A percentile compares a stretch with the other conserved stretches of the same genome.
Evolutionary conservation across 35 echinoderm and acorn worm genomes (phyloP).

Genomic region (Eucidaris tribuloides): DNA sequence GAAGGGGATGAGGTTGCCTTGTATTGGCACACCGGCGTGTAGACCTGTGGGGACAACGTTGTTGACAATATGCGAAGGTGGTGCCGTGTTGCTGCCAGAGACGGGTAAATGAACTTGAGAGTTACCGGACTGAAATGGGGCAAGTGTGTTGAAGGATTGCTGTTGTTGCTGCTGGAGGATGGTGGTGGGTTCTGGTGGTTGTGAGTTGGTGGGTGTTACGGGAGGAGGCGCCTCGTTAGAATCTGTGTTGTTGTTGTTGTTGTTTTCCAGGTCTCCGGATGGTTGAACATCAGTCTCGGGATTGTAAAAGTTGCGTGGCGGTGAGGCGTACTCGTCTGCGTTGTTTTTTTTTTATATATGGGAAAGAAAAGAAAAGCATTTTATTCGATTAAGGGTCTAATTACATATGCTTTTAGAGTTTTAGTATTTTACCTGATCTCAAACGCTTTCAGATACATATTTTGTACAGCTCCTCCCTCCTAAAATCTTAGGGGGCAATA

Average conservation of each 20-base stretch:
- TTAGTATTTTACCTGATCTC: too few species aligned
- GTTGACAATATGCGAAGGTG: not conserved
- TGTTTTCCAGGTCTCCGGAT: not conserved
- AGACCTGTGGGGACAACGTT: not conserved
- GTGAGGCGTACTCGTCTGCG: not conserved
- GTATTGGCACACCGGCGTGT: not conserved
- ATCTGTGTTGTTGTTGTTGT: not conserved
- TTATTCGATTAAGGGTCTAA: too few species aligned
- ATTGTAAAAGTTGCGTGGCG: not conserved
- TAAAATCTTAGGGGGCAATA: too few species aligned
- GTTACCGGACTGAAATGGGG: not conserved
- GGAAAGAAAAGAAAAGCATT: too few species aligned
- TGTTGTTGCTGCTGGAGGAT: slow-evolving; percentile 13
- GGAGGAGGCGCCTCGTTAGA: not conserved
- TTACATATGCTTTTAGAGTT: too few species aligned
- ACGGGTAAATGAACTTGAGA: not conserved
- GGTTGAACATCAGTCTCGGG: not conserved
- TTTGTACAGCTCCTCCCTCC: too few species aligned
- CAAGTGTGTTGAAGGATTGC: not conserved
- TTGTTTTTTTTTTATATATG: too few species aligned
- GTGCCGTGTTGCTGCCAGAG: not conserved
- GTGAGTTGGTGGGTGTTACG: too few species aligned
- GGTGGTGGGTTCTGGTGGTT: not conserved
- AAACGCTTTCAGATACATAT: too few species aligned
- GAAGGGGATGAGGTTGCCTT: slow-evolving; percentile 1